Evolutionary conservation across 2,888 invertebrate genomes (phyloP), one percentile per base, ranked within the genome.

Genomic region (Prosapia bicincta): DNA sequence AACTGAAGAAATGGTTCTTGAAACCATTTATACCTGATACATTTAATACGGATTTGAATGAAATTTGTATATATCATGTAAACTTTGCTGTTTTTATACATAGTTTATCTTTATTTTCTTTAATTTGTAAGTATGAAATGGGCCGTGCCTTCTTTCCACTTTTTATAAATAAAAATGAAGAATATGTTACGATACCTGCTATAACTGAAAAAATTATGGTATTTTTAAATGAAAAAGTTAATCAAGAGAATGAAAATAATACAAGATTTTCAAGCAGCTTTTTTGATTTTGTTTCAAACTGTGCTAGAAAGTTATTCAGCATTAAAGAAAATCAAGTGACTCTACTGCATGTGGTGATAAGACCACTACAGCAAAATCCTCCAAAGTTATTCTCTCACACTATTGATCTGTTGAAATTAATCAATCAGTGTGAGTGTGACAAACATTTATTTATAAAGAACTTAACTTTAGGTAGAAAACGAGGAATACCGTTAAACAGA

Each of bases 61-160:
- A 66, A 32, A 43, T 69, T 7, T 32, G 13, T 66, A 20, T 23
- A 30, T 10, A 26, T 15, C 30, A 66, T n/a, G 66, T 25, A 43
- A 76, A 69, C 23, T 68, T 10, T 54, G 43, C 68, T 25, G 38
- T 73, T 20, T 76, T 76, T 70, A 26, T 23, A 32, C 76, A 76
- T 38, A 32, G 76, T 66, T 69, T 76, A 73, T 72, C 76, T 1
- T 26, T 72, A 43, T 54, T 76, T 30, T 32, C 66, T 20, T 70
- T 7, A 70, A 66, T 76, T 23, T 73, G 76, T 38, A 28, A 32
- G 5, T 73, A 66, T 73, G 73, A 72, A 38, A 23, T 66, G 26
- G 72, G 76, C 6, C 25, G 25, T 0, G 66, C 24, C 10, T 70
- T 76, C 26, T 76, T 76, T 73, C 76, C 76, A 15, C 25, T 76